Percentiles rank a stretch among this genome's conserved stretches.
phyloP scores from a whole-genome alignment of 2,888 invertebrate species.

The Sarcophaga subvicina region DNA sequence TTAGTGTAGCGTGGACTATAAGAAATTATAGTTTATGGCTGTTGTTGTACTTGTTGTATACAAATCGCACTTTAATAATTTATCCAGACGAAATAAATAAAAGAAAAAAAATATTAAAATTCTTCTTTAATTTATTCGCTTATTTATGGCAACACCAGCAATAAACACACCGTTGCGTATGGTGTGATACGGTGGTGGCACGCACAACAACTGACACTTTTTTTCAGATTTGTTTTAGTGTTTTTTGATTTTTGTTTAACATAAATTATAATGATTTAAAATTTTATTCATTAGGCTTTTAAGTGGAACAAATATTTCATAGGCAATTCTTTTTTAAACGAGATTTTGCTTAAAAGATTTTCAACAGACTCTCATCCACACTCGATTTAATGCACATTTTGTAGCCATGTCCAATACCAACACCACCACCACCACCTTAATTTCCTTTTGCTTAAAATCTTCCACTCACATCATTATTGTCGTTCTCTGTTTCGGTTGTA shows the following conservation, averaged over 20 bases:
- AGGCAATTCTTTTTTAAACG: background rate
- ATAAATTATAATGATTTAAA: conserved; percentile 1
- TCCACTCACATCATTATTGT: background rate
- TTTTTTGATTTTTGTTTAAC: background rate
- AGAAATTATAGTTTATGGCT: conserved; percentile 58
- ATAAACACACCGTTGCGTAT: too few relatives aligned
- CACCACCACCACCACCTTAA: background rate
- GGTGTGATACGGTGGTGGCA: too few relatives aligned
- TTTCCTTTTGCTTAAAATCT: background rate
- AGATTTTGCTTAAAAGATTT: background rate
- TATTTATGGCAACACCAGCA: too few relatives aligned
- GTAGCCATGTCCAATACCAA: conserved; percentile 20
- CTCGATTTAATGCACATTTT: conserved; percentile 35
- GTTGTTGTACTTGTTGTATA: conserved; percentile 47
- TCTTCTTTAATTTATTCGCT: too few relatives aligned
- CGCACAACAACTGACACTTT: background rate
- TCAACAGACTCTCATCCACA: conserved; percentile 24
- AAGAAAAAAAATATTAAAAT: background rate
- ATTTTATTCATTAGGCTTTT: background rate
- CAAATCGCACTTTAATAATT: conserved; percentile 60
- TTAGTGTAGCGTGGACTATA: conserved; percentile 41
- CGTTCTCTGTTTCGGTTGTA: conserved; percentile 24
- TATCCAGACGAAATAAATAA: conserved; percentile 12
- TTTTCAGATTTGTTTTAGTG: background rate
- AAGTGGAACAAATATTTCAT: background rate